Percentiles rank a stretch among this genome's conserved stretches.
Conservation (phyloP, 2,113 vertebrate species). For the Dasyurus viverrinus region DNA sequence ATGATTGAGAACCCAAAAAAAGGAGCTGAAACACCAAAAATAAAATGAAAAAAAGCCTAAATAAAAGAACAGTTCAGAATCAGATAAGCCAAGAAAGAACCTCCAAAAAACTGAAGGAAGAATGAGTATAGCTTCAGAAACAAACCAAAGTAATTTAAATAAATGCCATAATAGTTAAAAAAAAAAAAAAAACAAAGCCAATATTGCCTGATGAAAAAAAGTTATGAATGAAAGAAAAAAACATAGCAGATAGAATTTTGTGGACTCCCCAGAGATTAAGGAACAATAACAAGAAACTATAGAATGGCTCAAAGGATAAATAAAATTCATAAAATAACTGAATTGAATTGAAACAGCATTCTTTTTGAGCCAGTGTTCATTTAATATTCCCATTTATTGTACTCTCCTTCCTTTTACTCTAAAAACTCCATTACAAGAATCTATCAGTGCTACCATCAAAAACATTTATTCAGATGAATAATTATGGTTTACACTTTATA, state of each 20-base stretch:
- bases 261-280: not conserved
- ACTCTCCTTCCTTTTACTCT: not conserved
- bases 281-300: not conserved
- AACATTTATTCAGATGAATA: not conserved
- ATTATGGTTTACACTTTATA: not conserved
- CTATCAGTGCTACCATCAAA: not conserved
- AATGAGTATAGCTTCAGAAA: not conserved
- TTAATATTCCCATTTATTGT: not conserved
- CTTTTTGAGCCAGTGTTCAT: not conserved
- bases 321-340: not conserved
- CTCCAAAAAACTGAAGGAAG: not conserved
- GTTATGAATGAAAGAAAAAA: not conserved
- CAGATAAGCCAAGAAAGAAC: not conserved
- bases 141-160: not conserved
- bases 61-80: not conserved
- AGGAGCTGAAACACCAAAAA: not conserved
- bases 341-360: not conserved
- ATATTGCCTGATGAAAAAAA: not conserved
- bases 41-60: not conserved
- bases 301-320: not conserved
- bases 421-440: not conserved
- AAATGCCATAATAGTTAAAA: not conserved
- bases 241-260: not conserved
- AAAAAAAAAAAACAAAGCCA: not conserved
- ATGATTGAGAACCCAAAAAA: not conserved